Conservation (phyloP, 2,888 invertebrate genomes). For the Odontomyia ornata region DNA sequence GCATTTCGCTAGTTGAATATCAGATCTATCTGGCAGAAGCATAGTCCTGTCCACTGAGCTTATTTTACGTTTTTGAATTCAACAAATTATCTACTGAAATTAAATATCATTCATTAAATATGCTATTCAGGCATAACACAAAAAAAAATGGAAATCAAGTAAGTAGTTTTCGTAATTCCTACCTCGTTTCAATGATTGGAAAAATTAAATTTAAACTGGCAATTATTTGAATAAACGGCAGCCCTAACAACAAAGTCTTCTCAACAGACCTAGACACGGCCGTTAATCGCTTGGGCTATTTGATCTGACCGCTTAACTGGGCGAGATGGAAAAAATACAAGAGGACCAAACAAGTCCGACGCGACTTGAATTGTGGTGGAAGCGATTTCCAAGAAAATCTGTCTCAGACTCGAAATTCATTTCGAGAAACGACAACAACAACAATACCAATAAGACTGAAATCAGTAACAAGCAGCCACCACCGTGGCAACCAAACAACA, state of each 20-base stretch:
- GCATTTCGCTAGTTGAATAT: too few relatives aligned
- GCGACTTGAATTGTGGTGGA: constrained; percentile 37
- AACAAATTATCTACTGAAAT: too few relatives aligned
- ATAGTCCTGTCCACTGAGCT: too few relatives aligned
- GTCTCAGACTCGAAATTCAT: constrained; percentile 40
- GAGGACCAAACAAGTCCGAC: constrained; percentile 40
- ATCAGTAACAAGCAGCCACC: constrained; percentile 22
- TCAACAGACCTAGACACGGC: constrained; percentile 27
- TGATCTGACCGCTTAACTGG: constrained; percentile 34
- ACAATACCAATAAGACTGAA: background rate
- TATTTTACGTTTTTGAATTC: too few relatives aligned
- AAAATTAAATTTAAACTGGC: background rate
- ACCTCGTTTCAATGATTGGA: too few relatives aligned
- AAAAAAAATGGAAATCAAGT: too few relatives aligned
- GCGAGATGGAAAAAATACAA: constrained; percentile 24
- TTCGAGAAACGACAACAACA: constrained; percentile 14
- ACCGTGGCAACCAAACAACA: constrained; percentile 5
- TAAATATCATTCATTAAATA: too few relatives aligned
- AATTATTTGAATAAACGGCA: constrained; percentile 9
- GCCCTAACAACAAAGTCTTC: constrained; percentile 10
- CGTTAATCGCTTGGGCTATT: constrained; percentile 40
- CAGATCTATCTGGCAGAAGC: too few relatives aligned
- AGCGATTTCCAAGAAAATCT: constrained; percentile 40
- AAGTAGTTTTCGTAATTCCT: too few relatives aligned
- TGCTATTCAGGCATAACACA: too few relatives aligned